These are phyloP conservation scores for Amiota communis DNA, from an alignment of 2,888 invertebrate genomes.

Conservation along the genomic window DNA sequence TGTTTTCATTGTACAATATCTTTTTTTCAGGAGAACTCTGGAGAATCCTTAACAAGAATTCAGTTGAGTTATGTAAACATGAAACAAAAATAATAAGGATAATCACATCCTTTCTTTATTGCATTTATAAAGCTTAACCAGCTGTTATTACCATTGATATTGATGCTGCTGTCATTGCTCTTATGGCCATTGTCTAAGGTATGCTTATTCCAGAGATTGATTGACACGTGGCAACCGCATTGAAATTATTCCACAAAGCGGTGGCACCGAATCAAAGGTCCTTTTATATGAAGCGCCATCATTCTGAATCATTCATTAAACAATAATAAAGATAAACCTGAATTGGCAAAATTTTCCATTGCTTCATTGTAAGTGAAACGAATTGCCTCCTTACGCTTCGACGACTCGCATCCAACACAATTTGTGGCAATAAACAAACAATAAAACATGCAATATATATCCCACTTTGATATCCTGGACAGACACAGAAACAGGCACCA, in stretches of 20 bases:
- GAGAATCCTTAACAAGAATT: constrained; percentile 19
- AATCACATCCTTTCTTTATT: too few species aligned
- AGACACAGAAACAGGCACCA: not conserved
- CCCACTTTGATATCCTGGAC: not conserved
- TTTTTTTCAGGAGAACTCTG: too few species aligned
- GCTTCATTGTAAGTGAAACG: constrained; percentile 1
- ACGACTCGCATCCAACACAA: constrained; percentile 36
- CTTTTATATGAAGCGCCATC: not conserved
- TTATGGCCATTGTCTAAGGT: not conserved
- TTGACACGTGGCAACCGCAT: not conserved
- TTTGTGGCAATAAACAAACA: constrained; percentile 62
- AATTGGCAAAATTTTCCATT: constrained; percentile 1
- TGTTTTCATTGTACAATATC: too few species aligned
- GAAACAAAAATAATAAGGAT: too few species aligned
- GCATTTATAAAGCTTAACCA: not conserved
- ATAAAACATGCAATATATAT: constrained; percentile 53
- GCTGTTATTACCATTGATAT: not conserved
- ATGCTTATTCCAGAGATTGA: too few species aligned
- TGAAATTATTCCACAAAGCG: not conserved
- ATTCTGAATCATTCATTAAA: constrained; percentile 26
- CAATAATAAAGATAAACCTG: constrained; percentile 29
- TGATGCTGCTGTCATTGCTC: not conserved
- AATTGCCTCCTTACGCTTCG: not conserved
- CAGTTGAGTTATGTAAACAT: not conserved
- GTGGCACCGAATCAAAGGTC: too few species aligned